These are phyloP conservation scores for Mus spretus DNA, from an alignment of 2,797 vertebrate genomes.

Conservation along the genomic window DNA sequence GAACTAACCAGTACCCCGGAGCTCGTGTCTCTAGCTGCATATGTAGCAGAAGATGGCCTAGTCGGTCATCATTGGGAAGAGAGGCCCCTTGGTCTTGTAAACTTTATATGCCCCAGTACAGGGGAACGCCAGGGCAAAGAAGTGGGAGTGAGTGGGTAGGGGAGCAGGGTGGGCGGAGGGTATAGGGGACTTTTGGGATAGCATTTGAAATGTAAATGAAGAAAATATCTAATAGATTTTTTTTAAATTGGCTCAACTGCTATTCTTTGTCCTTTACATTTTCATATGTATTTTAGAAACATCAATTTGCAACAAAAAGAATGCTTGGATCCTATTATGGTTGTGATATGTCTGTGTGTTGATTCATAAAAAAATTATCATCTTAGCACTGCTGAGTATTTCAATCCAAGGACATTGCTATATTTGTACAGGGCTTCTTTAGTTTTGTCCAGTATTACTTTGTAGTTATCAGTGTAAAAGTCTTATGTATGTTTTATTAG, in stretches of 20 bases:
- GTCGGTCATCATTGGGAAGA: too few species aligned
- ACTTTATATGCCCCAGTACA: too few species aligned
- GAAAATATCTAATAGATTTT: too few species aligned
- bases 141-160: too few species aligned
- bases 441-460: constrained; percentile 23
- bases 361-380: constrained; percentile 23
- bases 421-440: neutral
- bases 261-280: neutral
- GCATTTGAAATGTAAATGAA: too few species aligned
- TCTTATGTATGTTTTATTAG: constrained; percentile 20
- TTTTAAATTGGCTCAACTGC: neutral
- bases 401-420: neutral
- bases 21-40: too few species aligned
- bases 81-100: too few species aligned
- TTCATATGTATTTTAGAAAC: neutral
- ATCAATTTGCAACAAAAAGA: constrained; percentile 9
- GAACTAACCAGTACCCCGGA: too few species aligned
- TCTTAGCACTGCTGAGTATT: neutral
- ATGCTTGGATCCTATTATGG: neutral
- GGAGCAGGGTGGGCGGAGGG: too few species aligned
- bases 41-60: too few species aligned
- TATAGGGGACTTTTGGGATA: too few species aligned
- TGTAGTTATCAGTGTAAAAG: neutral
- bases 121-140: too few species aligned
- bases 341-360: neutral